These are phyloP conservation scores for Peromyscus aztecus DNA, from an alignment of 2,797 vertebrate genomes.

Conservation along the genomic window DNA sequence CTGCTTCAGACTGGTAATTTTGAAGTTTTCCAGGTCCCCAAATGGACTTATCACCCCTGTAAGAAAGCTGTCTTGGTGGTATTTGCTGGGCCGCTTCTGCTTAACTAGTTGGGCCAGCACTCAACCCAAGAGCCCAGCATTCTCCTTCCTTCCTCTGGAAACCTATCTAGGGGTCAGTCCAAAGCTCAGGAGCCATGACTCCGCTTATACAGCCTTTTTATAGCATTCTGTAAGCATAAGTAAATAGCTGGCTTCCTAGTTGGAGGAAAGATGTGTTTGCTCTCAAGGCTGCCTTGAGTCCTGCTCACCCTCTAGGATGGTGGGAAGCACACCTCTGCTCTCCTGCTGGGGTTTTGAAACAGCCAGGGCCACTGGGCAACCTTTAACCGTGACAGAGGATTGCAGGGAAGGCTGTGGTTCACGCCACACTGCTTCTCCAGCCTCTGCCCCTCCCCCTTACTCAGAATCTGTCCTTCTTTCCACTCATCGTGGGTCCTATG, in stretches of 20 bases:
- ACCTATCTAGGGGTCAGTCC: neutral
- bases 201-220: slow-evolving; percentile 52
- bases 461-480: slow-evolving; percentile 42
- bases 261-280: neutral
- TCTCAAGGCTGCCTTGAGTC: neutral
- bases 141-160: neutral
- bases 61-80: neutral
- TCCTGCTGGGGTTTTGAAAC: slow-evolving; percentile 55
- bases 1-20: neutral
- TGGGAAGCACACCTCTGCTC: neutral
- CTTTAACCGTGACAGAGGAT: neutral
- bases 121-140: neutral
- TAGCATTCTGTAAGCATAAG: neutral
- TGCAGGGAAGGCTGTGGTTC: neutral
- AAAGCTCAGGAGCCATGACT: slow-evolving; percentile 71
- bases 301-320: neutral
- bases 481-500: neutral
- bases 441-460: neutral
- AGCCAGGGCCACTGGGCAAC: neutral
- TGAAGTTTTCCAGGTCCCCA: neutral
- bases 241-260: slow-evolving; percentile 12
- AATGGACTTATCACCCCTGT: neutral
- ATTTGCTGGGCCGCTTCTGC: neutral
- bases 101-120: neutral
- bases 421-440: neutral